Evolutionary conservation across 2,888 invertebrate genomes (phyloP).

Genomic region (Orchesella flavescens): DNA sequence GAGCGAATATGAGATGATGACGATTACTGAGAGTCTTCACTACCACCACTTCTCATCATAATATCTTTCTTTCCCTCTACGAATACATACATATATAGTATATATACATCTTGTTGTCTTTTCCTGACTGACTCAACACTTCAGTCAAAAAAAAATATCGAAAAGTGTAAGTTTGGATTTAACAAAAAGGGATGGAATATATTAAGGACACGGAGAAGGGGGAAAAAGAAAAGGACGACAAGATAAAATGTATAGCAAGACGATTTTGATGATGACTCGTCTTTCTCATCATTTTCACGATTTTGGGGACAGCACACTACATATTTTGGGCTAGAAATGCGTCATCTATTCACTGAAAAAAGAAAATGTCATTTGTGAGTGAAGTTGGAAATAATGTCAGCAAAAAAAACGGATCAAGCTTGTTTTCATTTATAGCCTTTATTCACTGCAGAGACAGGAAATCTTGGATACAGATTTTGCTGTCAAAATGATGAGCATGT

Average conservation of each 20-base stretch:
- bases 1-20: neutral
- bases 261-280: constrained; percentile 31
- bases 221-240: constrained; percentile 4
- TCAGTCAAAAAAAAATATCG: constrained; percentile 1
- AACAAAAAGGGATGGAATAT: neutral
- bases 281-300: constrained; percentile 24
- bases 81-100: no score
- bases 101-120: neutral
- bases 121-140: constrained; percentile 9
- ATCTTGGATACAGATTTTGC: neutral
- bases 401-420: constrained; percentile 32
- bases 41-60: neutral
- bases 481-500: neutral
- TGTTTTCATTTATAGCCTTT: neutral
- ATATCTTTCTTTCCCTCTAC: neutral
- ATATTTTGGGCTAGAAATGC: no score
- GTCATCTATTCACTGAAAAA: neutral
- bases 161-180: constrained; percentile 7
- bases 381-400: constrained; percentile 43
- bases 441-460: no score
- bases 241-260: constrained; percentile 1
- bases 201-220: neutral
- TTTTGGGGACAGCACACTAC: no score
- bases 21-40: neutral
- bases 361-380: neutral